Evolutionary conservation across 1,140 invertebrate genomes (phyloP), one percentile per base, ranked within the genome.

Genomic region (Eumaeus atala): DNA sequence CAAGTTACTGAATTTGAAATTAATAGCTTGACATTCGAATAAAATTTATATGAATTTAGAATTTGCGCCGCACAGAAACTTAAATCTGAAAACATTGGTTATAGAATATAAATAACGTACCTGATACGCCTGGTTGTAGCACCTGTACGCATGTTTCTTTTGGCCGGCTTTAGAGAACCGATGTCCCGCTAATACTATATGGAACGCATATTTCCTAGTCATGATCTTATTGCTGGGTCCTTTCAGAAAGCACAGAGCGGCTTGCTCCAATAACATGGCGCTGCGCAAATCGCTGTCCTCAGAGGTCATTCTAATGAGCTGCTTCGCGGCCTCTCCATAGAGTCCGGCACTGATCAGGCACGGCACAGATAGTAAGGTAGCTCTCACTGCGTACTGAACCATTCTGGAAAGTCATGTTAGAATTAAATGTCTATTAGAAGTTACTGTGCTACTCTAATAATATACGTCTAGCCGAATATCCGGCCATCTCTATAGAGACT

Each of bases 161-260:
- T 97, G 96, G 0, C 95, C 95, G 10, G 96, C 95, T 84, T 98
- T 98, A 3, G 94, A 94, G 80, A 92, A 98, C 54, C 97, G 89
- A 83, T 98, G 95, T 3, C 97, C 97, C 48, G 97, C 96, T 11
- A 99, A 88, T 14, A 99, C 96, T 89, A 97, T 94, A 73, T 99
- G 96, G 80, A 99, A 98, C n/a, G 97, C 95, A 83, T 97, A 98
- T 84, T 98, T 99, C 47, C 97, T 89, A 58, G 94, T 91, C 92
- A 96, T 95, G 5, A 82, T 72, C 44, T 72, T 78, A 11, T 91
- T 90, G 1, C 91, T 90, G 40, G 92, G 91, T 2, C 89, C 87
- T 4, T 89, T 91, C 18, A 98, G 88, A 76, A 97, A 99, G 77
- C 96, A 98, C 74, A 97, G 95, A 0, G 97, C 94, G 0, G 97